Evolutionary conservation across 2,888 invertebrate species (phyloP).

Genomic region (Poecilus cupreus): DNA sequence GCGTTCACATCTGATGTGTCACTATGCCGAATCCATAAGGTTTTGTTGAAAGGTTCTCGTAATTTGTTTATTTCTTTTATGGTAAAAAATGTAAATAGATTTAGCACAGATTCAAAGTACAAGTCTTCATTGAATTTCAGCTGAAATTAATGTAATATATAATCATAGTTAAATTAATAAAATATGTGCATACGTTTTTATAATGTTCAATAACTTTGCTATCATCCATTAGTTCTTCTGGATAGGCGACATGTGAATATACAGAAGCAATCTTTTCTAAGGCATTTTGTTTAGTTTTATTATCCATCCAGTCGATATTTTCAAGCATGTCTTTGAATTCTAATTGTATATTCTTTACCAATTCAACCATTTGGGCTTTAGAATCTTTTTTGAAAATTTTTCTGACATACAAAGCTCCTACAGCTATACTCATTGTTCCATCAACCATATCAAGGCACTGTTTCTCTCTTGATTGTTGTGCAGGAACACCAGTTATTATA

Average conservation of each 20-base stretch:
- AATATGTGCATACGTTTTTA: slow-evolving; percentile 73
- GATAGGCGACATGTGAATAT: slow-evolving; percentile 90
- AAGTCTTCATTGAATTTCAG: slow-evolving; percentile 82
- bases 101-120: slow-evolving; percentile 85
- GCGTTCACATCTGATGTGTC: slow-evolving; percentile 90
- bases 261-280: slow-evolving; percentile 84
- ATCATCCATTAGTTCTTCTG: slow-evolving; percentile 86
- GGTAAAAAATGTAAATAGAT: slow-evolving; percentile 86
- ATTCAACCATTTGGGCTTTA: slow-evolving; percentile 84
- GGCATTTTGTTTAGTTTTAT: slow-evolving; percentile 81
- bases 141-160: slow-evolving; percentile 71
- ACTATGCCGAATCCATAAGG: slow-evolving; percentile 89
- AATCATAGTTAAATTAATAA: neutral
- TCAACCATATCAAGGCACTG: slow-evolving; percentile 56
- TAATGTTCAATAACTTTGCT: slow-evolving; percentile 84
- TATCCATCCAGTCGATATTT: slow-evolving; percentile 91
- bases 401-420: slow-evolving; percentile 86
- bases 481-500: neutral
- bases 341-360: slow-evolving; percentile 85
- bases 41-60: slow-evolving; percentile 86
- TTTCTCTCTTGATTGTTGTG: neutral
- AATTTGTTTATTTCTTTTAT: slow-evolving; percentile 86
- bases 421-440: slow-evolving; percentile 78
- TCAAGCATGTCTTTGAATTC: slow-evolving; percentile 85
- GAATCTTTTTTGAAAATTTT: slow-evolving; percentile 87